Percentiles rank a stretch among this genome's conserved stretches.
phyloP scores from a whole-genome alignment of 92 coral and sea anemone genomes.

The Galaxea fascicularis region DNA sequence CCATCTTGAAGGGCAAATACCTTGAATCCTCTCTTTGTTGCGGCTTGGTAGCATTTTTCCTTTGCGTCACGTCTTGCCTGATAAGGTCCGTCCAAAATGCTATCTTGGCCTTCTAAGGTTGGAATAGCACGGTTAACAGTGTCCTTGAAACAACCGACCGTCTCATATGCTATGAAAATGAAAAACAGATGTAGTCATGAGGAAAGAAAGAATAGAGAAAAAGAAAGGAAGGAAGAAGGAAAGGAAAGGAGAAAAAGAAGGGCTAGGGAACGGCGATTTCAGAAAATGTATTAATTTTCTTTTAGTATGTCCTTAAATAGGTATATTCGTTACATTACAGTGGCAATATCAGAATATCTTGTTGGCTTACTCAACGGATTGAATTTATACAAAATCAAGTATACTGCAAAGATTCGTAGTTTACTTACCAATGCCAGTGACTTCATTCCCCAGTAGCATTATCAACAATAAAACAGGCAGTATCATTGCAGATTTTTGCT shows the following conservation, averaged over 20 bases:
- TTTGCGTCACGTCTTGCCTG: conserved; percentile 21
- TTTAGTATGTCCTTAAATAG: too few relatives aligned
- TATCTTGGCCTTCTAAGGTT: conserved; percentile 43
- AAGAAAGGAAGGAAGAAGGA: neutral
- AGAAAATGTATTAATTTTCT: too few relatives aligned
- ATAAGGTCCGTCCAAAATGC: conserved; percentile 29
- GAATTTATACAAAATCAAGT: neutral
- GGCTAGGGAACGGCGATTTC: too few relatives aligned
- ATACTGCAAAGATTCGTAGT: neutral
- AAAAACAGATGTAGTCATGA: too few relatives aligned
- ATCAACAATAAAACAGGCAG: neutral
- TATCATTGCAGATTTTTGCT: neutral
- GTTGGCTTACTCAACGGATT: neutral
- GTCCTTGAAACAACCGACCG: conserved; percentile 37
- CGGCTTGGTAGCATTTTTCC: conserved; percentile 21
- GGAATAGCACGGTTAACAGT: conserved; percentile 37
- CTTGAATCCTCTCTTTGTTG: conserved; percentile 34
- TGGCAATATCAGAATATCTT: too few relatives aligned
- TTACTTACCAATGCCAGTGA: neutral
- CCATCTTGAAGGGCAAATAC: conserved; percentile 51
- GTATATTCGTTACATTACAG: too few relatives aligned
- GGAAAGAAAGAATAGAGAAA: neutral
- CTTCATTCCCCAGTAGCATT: neutral
- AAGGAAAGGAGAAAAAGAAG: too few relatives aligned
- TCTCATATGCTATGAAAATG: neutral